These are phyloP conservation scores for Diphyllodes magnificus DNA, from an alignment of 2,113 vertebrate species.

Conservation along the genomic window DNA sequence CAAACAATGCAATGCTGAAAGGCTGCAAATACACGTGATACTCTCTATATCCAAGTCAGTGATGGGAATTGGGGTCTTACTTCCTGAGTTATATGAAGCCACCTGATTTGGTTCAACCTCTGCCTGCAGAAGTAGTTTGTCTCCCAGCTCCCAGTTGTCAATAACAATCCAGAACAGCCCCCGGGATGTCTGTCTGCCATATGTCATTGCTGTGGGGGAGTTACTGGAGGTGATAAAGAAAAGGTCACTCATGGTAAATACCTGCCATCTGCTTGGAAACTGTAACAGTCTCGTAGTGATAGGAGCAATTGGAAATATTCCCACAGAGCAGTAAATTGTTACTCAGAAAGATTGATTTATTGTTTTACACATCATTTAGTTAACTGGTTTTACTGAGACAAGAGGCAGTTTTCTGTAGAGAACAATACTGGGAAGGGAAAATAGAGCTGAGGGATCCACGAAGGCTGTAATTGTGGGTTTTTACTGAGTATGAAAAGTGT, in stretches of 20 bases:
- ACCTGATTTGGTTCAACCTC: not conserved
- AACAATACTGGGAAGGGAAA: slow-evolving; percentile 12
- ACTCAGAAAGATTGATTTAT: slow-evolving; percentile 70
- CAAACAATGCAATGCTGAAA: not conserved
- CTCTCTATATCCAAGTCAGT: not conserved
- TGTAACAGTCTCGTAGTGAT: slow-evolving; percentile 47
- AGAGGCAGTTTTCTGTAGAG: slow-evolving; percentile 35
- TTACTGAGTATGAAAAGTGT: not conserved
- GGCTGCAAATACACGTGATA: not conserved
- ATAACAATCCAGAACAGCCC: slow-evolving; percentile 35
- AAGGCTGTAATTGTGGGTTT: not conserved
- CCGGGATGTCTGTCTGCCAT: slow-evolving; percentile 56
- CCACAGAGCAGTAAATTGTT: slow-evolving; percentile 71
- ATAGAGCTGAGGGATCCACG: not conserved
- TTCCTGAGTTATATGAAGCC: not conserved
- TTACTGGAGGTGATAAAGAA: slow-evolving; percentile 58
- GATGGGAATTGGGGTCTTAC: not conserved
- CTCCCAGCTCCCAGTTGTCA: slow-evolving; percentile 45
- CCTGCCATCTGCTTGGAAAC: slow-evolving; percentile 77
- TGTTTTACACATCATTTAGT: slow-evolving; percentile 74
- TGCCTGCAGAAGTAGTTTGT: not conserved
- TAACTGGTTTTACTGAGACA: slow-evolving; percentile 63
- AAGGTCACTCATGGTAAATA: slow-evolving; percentile 72
- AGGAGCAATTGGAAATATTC: slow-evolving; percentile 66
- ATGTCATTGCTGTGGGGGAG: slow-evolving; percentile 67